Conservation (phyloP, 2,797 vertebrate genomes). For the Muscicapa comitata region DNA sequence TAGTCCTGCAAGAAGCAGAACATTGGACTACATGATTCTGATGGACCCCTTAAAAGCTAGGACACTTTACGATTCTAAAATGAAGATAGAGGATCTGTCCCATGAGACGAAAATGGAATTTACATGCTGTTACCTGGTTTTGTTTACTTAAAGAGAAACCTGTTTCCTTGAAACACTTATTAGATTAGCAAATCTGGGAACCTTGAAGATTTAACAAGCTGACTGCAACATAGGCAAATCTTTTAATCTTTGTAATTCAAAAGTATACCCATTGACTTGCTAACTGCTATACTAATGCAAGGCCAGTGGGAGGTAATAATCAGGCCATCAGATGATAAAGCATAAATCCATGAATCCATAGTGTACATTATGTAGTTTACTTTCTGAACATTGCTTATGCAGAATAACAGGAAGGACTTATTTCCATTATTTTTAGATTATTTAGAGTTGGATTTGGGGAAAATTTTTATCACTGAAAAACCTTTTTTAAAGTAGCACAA, state of each 20-base stretch:
- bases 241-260: background rate
- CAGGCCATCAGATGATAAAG: background rate
- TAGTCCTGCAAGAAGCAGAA: background rate
- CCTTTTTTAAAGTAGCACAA: background rate
- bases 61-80: background rate
- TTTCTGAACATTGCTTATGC: background rate
- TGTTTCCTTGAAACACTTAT: background rate
- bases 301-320: background rate
- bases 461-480: background rate
- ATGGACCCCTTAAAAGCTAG: background rate
- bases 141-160: background rate
- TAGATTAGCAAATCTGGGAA: background rate
- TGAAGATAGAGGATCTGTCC: background rate
- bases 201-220: background rate
- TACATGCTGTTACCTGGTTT: background rate
- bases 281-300: background rate
- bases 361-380: background rate
- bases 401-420: background rate
- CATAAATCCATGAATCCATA: background rate
- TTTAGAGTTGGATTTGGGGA: background rate
- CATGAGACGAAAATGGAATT: rapidly evolving
- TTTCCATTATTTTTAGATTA: background rate
- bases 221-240: background rate
- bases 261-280: background rate
- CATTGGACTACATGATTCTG: background rate